Conservation (phyloP, 1,140 invertebrate genomes). For the Sycophaga agraensis region DNA sequence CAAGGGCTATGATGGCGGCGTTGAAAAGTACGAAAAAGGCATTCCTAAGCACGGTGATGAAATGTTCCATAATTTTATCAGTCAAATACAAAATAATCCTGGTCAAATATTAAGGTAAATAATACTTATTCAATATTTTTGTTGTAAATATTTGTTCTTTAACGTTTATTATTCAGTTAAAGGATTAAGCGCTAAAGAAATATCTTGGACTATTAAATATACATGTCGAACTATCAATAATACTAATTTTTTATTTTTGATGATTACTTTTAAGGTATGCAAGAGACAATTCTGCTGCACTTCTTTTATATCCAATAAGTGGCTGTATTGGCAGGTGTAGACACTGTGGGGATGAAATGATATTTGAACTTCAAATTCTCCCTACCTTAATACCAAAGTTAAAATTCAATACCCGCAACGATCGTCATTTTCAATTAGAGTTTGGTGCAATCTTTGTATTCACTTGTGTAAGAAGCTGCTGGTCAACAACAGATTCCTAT, state of each 20-base stretch:
- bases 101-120: slow-evolving; percentile 79
- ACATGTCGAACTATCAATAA: too few relatives aligned
- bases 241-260: too few relatives aligned
- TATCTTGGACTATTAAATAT: too few relatives aligned
- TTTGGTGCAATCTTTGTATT: slow-evolving; percentile 81
- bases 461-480: slow-evolving; percentile 81
- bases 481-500: slow-evolving; percentile 68
- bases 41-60: slow-evolving; percentile 77
- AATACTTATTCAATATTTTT: slow-evolving; percentile 14
- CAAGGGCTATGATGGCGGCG: slow-evolving; percentile 36
- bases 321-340: slow-evolving; percentile 63
- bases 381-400: slow-evolving; percentile 76
- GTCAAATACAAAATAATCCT: slow-evolving; percentile 72
- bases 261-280: slow-evolving; percentile 62
- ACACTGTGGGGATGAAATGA: slow-evolving; percentile 70
- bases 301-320: slow-evolving; percentile 66
- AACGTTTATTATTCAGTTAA: slow-evolving; percentile 20
- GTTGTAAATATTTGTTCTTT: too few relatives aligned
- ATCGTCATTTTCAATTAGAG: slow-evolving; percentile 65
- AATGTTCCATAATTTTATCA: slow-evolving; percentile 77
- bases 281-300: slow-evolving; percentile 64
- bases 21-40: slow-evolving; percentile 77
- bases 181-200: too few relatives aligned
- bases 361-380: slow-evolving; percentile 80
- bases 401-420: slow-evolving; percentile 56